Evolutionary conservation across 2,113 vertebrate genomes (phyloP), one percentile per base, ranked within the genome.

Genomic region (Mohoua ochrocephala): DNA sequence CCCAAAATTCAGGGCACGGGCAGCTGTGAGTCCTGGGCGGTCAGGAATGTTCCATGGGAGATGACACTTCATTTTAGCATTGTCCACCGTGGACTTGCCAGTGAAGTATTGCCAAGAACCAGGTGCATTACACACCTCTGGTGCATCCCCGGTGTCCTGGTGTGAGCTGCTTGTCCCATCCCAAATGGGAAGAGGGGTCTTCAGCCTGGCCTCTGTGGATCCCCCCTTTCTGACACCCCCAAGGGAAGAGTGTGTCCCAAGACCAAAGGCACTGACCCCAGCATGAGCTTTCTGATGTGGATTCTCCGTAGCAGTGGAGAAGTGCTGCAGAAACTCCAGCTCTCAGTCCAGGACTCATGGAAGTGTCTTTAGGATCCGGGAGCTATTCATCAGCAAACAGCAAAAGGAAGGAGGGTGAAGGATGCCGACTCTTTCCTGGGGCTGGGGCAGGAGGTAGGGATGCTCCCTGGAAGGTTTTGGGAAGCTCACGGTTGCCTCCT

Each of bases 311-410:
- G 52, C n/a, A 30, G 6, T 23, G 30, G 35, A 28, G 15, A 84
- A 73, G 50, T 15, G 31, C 53, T 80, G 57, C 85, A 57, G 63
- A 39, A 71, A 11, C 33, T 53, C 81, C 35, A 54, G 20, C 20
- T 28, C 30, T 50, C 0, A 0, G 7, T 13, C 41, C 24, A 18
- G 27, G 33, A 44, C 23, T 69, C 3, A 0, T 26, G 26, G 13
- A 78, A 56, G 41, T 11, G 10, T 65, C n/a, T 59, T 33, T 15
- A 52, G 0, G 13, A 69, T 39, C 50, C 33, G 10, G 50, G 56
- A 64, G 20, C 0, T 0, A 31, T 82, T 65, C 23, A 37, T 41
- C 65, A 81, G 33, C 39, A 47, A 53, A 23, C 1, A 60, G 60
- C 16, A 21, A 30, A 1, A 7, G 31, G 16, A 64, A 54, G 49